Evolutionary conservation across 2,888 invertebrate genomes (phyloP).

Genomic region (Chrysomela aeneicollis): DNA sequence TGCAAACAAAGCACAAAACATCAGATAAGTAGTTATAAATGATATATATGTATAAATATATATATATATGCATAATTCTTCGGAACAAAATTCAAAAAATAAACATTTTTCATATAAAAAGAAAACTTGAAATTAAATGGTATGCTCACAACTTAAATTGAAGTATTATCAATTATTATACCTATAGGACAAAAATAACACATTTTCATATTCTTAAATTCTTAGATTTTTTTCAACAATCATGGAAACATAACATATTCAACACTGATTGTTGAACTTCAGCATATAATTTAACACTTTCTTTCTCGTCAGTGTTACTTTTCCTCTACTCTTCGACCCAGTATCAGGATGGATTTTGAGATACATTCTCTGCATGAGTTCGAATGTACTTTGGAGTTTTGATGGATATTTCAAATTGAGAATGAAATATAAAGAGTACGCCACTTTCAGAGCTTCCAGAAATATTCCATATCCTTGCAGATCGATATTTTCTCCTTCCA

Average conservation of each 20-base stretch:
- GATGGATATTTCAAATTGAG: neutral
- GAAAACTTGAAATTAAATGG: too few species aligned
- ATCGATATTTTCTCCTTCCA: neutral
- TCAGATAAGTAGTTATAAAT: too few species aligned
- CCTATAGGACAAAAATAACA: too few species aligned
- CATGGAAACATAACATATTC: neutral
- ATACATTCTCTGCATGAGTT: neutral
- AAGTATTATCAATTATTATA: too few species aligned
- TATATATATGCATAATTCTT: too few species aligned
- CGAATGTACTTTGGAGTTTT: constrained; percentile 6
- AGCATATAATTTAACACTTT: neutral
- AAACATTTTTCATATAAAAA: too few species aligned
- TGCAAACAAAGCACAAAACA: too few species aligned
- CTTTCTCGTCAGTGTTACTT: neutral
- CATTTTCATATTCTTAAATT: too few species aligned
- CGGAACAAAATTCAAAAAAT: too few species aligned
- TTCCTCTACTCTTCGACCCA: constrained; percentile 4
- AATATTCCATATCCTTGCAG: neutral
- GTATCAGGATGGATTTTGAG: constrained; percentile 4
- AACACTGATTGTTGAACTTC: neutral
- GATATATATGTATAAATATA: too few species aligned
- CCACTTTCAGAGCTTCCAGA: constrained; percentile 8
- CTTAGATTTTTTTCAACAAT: too few species aligned
- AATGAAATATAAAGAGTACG: neutral
- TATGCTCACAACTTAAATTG: too few species aligned